Evolutionary conservation across 2,113 vertebrate species (phyloP).

Genomic region (Passer domesticus): DNA sequence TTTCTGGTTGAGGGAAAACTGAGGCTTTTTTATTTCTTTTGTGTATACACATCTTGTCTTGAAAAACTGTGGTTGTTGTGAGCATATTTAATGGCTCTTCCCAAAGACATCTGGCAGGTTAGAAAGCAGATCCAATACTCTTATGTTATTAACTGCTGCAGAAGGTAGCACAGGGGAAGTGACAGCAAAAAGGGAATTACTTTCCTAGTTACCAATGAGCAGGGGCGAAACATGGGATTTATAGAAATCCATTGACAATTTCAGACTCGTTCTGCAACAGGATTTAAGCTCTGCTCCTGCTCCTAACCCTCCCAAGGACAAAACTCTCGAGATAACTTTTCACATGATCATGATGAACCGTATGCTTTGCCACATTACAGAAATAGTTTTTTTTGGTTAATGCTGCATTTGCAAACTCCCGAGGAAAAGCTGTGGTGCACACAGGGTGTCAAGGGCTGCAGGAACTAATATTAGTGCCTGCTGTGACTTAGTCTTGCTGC

Average conservation of each 20-base stretch:
- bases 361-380: background rate
- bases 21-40: background rate
- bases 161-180: background rate
- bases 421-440: background rate
- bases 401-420: background rate
- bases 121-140: background rate
- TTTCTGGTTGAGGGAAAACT: background rate
- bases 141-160: background rate
- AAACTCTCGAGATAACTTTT: background rate
- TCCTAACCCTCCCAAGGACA: background rate
- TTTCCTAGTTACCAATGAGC: background rate
- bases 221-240: background rate
- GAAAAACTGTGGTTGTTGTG: background rate
- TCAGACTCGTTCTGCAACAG: background rate
- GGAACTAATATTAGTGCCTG: background rate
- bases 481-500: background rate
- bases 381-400: background rate
- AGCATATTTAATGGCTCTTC: background rate
- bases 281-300: background rate
- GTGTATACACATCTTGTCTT: background rate
- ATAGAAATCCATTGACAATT: background rate
- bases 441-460: background rate
- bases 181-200: background rate
- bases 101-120: background rate
- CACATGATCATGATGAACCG: fast-evolving